Evolutionary conservation across 2,888 invertebrate genomes (phyloP), one percentile per base, ranked within the genome.

Genomic region (Isoperla grammatica): DNA sequence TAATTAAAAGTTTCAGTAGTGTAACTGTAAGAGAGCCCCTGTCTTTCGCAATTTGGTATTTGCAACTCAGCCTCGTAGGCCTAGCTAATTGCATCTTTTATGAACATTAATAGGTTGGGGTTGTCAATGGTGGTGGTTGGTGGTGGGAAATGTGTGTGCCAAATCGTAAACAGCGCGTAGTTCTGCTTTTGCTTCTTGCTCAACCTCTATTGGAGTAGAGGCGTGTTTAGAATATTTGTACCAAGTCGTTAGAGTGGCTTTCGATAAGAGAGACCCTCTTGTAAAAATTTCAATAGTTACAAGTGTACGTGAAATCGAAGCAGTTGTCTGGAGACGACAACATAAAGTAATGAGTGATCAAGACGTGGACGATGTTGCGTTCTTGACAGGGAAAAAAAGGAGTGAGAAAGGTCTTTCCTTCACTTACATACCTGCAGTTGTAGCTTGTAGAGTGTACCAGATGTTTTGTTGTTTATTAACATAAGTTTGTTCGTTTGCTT

Each of bases 341-440:
- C 50, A 56, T 19, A 60, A 46, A 62, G 64, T 64, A 81, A 88
- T 92, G 91, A 90, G 89, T 76, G 92, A 93, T 73, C 90, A 90
- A 75, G 93, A 93, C 79, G 84, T 93, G 73, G 93, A 93, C 74
- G 93, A 93, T 80, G 91, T 92, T 71, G 92, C 93, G 64, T 93
- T 93, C 79, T 80, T 93, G 75, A 92, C 92, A 79, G 92, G 91
- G 29, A 22, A 19, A 9, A 50, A 50, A 50, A 13, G 50, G 29
- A 15, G 37, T 29, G 5, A 13, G 13, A 8, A 9, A 9, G 6
- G n/a, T 9, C 20, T 17, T 9, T 49, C 49, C 6, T 49, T 42
- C 4, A 42, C n/a, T 13, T 3, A 46, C 17, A 11, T 46, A 15
- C 19, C 2, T 17, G 46, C 17, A 11, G 19, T 15, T 3, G 17